Evolutionary conservation across 2,888 invertebrate species (phyloP), one percentile per base, ranked within the genome.

Genomic region (Drosophila subsilvestris): DNA sequence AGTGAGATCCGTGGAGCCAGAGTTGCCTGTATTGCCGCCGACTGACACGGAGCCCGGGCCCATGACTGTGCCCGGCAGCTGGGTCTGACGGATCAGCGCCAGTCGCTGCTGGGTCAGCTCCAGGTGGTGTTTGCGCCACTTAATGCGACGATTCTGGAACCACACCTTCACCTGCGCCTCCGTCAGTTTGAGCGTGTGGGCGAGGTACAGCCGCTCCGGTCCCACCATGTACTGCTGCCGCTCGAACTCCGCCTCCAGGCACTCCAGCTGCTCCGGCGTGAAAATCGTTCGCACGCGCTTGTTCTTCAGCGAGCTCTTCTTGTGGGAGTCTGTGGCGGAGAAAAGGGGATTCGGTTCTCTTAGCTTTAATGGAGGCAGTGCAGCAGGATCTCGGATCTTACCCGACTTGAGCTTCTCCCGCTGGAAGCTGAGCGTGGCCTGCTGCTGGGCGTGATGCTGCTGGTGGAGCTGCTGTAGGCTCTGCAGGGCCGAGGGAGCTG

Each of bases 181-280:
- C 20, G 92, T 92, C 53, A 92, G 76, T 71, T 92, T 92, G 3
- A 92, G 85, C 7, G 92, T 92, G 66, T 92, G 91, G 0, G 99
- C 99, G 62, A 99, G 93, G 92, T 98, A 98, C 4, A 98, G 94
- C 69, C 98, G 93, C 92, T 98, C 98, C 0, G 98, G 98, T 0
- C 98, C 98, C 12, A 99, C 98, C 98, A 99, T 98, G 93, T 99
- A 99, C 92, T 99, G 98, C 89, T 98, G 98, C 44, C 98, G 93
- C 85, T 98, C 98, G 89, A 99, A 99, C 93, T 98, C 98, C 0
- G 97, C 96, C 90, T 99, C 98, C 60, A 99, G 93, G 78, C 98
- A 93, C 91, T 99, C 98, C 80, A 99, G 92, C 92, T 99, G 98
- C 86, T 98, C 98, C 0, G 98, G 98, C 0, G 98, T 98, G 93